A percentile compares a stretch with the other conserved stretches of the same genome.
phyloP scores from a whole-genome alignment of 2,113 vertebrate genomes.

The Nothocercus nigrocapillus region DNA sequence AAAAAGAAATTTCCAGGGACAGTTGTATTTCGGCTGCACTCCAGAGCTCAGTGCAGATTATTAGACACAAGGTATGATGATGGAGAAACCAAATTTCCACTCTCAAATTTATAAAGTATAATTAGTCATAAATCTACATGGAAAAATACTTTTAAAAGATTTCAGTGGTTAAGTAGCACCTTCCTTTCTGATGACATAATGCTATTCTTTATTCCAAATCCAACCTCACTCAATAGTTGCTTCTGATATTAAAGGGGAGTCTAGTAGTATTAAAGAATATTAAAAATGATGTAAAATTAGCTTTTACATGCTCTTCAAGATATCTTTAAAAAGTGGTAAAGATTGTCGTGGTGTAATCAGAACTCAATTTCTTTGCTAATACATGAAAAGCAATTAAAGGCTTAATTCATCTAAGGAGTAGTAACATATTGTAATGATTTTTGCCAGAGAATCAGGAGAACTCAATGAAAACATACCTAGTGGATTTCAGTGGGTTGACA shows the following conservation, averaged over 20 bases:
- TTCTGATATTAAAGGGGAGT: neutral
- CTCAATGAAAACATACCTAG: neutral
- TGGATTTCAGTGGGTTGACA: neutral
- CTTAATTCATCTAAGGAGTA: neutral
- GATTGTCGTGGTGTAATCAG: neutral
- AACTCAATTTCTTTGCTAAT: neutral
- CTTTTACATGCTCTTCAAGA: neutral
- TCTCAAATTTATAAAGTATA: neutral
- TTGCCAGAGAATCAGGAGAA: neutral
- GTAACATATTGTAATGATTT: neutral
- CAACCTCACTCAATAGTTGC: neutral
- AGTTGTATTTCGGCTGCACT: neutral
- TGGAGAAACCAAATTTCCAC: constrained; percentile 8
- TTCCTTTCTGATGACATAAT: constrained; percentile 25
- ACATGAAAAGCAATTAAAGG: neutral
- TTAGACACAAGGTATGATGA: neutral
- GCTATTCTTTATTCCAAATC: neutral
- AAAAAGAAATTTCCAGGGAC: constrained; percentile 31
- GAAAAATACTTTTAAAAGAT: constrained; percentile 18
- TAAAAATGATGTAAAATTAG: neutral
- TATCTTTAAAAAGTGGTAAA: neutral
- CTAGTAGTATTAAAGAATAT: neutral
- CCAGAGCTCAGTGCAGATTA: neutral
- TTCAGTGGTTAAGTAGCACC: constrained; percentile 5
- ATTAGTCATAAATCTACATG: constrained; percentile 19